Base-by-base conservation (phyloP, 2,113 vertebrate genomes). In the Caloenas nicobarica region DNA sequence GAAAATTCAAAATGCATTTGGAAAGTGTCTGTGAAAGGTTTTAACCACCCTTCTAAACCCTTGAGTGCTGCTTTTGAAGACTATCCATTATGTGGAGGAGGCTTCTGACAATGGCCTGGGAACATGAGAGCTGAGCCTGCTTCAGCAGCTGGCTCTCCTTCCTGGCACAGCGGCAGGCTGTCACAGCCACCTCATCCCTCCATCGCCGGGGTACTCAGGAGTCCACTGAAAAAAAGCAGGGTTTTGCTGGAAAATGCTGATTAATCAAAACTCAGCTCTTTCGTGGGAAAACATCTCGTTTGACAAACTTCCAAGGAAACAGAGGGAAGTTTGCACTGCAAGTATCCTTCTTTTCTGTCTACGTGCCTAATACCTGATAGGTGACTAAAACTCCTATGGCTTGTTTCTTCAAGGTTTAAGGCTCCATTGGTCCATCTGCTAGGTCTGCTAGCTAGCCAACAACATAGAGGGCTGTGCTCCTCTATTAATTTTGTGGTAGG, bases 71-170 rank as follows among this genome's bases (percentile, higher is more conserved):
- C 92, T 89, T 94, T 91, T 92, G 68, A 70, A 78, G 76, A 38
- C 89, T 34, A 88, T 96, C 92, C 72, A 81, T 97, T 97, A 93
- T 71, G 86, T 34, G 65, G 83, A 91, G 92, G 86, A 93, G 88
- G 60, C 72, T 93, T 44, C 88, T 93, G 72, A 84, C 86, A 78
- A 33, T 71, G 76, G 80, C 88, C 86, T 96, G 94, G 91, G 92
- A 97, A 96, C 86, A 13, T 5, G 71, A 92, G 92, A 66, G 40
- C 80, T 34, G 86, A 56, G 91, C n/a, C 46, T 84, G 80, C 61
- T 16, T 62, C 77, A 88, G 94, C 96, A 97, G 96, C 96, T 97
- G 96, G 92, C 83, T 95, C 61, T 88, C 92, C 96, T 96, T 97
- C 69, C 65, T 94, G 94, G 92, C 96, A 84, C 94, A 92, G 83